phyloP scores from a whole-genome alignment of 2,888 invertebrate species.

The Latrodectus elegans region DNA sequence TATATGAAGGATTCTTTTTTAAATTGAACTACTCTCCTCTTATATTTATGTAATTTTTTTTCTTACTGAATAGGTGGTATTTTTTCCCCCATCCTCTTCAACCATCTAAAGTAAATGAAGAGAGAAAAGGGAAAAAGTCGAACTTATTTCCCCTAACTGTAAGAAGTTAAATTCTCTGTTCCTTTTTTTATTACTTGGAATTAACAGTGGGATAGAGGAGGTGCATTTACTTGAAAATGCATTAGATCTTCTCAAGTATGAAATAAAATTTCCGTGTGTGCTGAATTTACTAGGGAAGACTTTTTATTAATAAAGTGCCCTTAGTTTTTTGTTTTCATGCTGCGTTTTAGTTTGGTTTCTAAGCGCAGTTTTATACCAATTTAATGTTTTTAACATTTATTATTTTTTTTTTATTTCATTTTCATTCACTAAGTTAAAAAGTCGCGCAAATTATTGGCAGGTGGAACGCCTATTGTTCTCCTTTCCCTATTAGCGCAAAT shows the following conservation, averaged over 20 bases:
- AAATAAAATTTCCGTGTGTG: constrained; percentile 44
- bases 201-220: background rate
- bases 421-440: no score
- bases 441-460: no score
- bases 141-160: background rate
- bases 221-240: constrained; percentile 9
- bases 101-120: background rate
- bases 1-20: no score
- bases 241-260: constrained; percentile 14
- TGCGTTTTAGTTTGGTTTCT: background rate
- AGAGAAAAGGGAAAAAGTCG: background rate
- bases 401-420: no score
- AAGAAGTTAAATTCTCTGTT: no score
- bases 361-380: background rate
- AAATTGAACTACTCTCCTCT: no score
- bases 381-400: no score
- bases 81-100: no score
- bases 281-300: background rate
- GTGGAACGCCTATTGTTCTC: no score
- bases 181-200: background rate
- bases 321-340: constrained; percentile 1
- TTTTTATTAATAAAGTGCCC: constrained; percentile 33
- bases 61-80: no score
- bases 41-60: no score
- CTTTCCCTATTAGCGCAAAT: no score